phyloP scores from a whole-genome alignment of 1,140 invertebrate species.

The Megalopta genalis region DNA sequence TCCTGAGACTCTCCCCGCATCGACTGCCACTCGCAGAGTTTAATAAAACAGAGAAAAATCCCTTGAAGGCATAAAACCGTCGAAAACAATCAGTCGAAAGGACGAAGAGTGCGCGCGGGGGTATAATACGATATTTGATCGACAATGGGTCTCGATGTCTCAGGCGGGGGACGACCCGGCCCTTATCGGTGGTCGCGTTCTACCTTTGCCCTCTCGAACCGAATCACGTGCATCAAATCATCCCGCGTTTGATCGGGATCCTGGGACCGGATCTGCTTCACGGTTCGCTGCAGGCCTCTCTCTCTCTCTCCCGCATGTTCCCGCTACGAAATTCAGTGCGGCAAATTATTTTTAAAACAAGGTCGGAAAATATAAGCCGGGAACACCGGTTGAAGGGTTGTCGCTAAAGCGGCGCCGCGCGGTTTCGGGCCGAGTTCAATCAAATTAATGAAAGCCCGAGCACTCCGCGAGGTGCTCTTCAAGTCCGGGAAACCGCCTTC shows the following conservation, averaged over 20 bases:
- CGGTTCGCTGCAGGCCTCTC: not conserved
- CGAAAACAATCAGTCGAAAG: too few species aligned
- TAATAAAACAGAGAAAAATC: too few species aligned
- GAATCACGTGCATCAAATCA: not conserved
- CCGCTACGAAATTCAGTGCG: not conserved
- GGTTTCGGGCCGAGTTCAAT: not conserved
- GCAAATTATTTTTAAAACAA: slow-evolving; percentile 25
- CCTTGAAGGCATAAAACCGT: too few species aligned
- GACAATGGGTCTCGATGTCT: not conserved
- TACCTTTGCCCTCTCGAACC: not conserved
- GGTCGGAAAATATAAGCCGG: not conserved
- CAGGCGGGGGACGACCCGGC: not conserved
- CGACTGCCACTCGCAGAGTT: too few species aligned
- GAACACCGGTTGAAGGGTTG: not conserved
- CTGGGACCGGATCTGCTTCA: not conserved
- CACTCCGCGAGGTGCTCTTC: not conserved
- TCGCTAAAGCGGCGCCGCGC: not conserved
- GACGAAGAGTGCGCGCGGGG: too few species aligned
- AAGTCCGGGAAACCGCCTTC: not conserved
- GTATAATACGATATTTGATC: not conserved
- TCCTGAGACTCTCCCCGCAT: too few species aligned
- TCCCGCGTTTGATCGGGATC: not conserved
- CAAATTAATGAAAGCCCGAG: slow-evolving; percentile 25
- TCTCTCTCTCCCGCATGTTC: too few species aligned
- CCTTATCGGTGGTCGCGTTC: too few species aligned